Conservation (phyloP, 2,797 vertebrate species). For the Streptopelia turtur region DNA sequence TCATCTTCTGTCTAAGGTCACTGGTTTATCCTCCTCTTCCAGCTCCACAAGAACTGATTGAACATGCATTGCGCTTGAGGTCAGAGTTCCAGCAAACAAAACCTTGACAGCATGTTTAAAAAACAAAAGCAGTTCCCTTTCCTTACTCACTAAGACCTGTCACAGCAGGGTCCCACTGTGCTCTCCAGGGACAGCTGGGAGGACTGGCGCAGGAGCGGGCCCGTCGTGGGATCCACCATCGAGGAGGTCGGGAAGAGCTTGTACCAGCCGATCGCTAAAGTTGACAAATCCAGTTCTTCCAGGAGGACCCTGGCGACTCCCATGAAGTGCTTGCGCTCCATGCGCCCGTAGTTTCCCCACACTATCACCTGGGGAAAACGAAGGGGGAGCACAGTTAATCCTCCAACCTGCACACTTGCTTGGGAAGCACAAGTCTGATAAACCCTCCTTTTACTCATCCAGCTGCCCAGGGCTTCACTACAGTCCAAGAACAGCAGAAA, state of each 20-base stretch:
- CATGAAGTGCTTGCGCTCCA: slow-evolving; percentile 99
- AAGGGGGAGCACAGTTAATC: slow-evolving; percentile 10
- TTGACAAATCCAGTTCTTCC: slow-evolving; percentile 97
- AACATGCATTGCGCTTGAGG: slow-evolving; percentile 79
- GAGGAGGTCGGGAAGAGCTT: slow-evolving; percentile 99
- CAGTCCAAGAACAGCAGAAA: neutral
- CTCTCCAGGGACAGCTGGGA: slow-evolving; percentile 98
- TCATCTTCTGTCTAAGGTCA: slow-evolving; percentile 72
- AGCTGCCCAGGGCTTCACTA: neutral
- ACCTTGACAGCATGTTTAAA: slow-evolving; percentile 77
- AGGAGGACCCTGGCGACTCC: slow-evolving; percentile 95
- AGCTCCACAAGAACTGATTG: slow-evolving; percentile 76
- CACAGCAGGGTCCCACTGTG: slow-evolving; percentile 94
- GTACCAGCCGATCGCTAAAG: slow-evolving; percentile 98
- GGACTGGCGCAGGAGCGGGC: slow-evolving; percentile 95
- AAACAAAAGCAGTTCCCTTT: slow-evolving; percentile 73
- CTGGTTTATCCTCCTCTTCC: slow-evolving; percentile 74
- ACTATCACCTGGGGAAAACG: slow-evolving; percentile 89
- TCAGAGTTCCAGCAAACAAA: slow-evolving; percentile 79
- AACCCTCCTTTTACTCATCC: neutral
- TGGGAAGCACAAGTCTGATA: neutral
- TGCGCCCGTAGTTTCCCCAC: slow-evolving; percentile 98
- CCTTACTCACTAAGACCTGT: slow-evolving; percentile 88
- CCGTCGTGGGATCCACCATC: slow-evolving; percentile 95
- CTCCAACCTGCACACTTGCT: neutral